Evolutionary conservation across 2,888 invertebrate species (phyloP).

Genomic region (Patella ulyssiponensis): DNA sequence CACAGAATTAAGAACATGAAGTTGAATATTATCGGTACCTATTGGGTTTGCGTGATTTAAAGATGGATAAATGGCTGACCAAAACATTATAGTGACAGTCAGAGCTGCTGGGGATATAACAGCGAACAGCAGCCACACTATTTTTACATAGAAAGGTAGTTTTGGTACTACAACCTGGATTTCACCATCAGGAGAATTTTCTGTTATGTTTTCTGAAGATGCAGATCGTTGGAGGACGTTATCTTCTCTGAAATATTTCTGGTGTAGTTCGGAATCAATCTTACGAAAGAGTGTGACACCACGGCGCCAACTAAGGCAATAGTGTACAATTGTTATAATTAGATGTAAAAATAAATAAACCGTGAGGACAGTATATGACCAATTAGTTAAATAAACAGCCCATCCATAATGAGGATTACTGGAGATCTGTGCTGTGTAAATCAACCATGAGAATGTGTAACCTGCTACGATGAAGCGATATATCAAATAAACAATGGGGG

Average conservation of each 20-base stretch:
- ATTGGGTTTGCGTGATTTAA: conserved; percentile 17
- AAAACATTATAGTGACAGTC: conserved; percentile 63
- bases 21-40: conserved; percentile 47
- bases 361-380: conserved; percentile 37
- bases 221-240: too few relatives aligned
- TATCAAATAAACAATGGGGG: not conserved
- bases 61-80: conserved; percentile 54
- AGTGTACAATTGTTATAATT: conserved; percentile 19
- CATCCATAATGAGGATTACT: conserved; percentile 10
- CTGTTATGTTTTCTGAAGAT: too few relatives aligned
- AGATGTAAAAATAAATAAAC: conserved; percentile 34
- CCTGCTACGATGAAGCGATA: not conserved
- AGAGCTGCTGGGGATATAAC: conserved; percentile 49
- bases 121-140: conserved; percentile 58
- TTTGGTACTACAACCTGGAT: not conserved
- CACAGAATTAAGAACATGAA: conserved; percentile 63
- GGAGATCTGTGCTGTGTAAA: not conserved
- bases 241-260: too few relatives aligned
- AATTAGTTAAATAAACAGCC: conserved; percentile 39
- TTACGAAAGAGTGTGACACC: too few relatives aligned
- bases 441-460: not conserved
- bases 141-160: not conserved
- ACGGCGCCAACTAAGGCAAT: too few relatives aligned
- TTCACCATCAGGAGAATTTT: not conserved
- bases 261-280: too few relatives aligned